A percentile compares a stretch with the other conserved stretches of the same genome.
Evolutionary conservation across 2,888 invertebrate genomes (phyloP).

Genomic region (Cheilosia soror): DNA sequence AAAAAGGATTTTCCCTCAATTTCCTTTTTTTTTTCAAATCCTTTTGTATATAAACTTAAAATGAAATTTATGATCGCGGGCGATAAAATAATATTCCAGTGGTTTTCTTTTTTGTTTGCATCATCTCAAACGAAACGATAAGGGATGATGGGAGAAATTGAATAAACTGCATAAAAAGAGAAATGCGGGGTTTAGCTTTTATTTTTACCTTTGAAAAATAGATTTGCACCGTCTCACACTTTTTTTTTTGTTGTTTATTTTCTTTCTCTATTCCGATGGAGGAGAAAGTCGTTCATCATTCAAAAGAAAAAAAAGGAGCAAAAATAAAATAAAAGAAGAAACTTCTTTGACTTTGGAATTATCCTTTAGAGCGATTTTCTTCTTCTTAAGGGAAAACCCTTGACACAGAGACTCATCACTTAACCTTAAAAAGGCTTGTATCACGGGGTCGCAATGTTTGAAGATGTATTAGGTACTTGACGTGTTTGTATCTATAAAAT

Average conservation of each 20-base stretch:
- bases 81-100: constrained; percentile 52
- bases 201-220: constrained; percentile 30
- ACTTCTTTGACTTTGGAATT: constrained; percentile 47
- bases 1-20: constrained; percentile 41
- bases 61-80: constrained; percentile 63
- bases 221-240: constrained; percentile 10
- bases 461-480: neutral
- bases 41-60: constrained; percentile 62
- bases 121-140: constrained; percentile 33
- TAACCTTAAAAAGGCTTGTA: constrained; percentile 5
- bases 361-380: constrained; percentile 20
- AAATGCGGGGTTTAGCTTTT: constrained; percentile 22
- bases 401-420: constrained; percentile 50
- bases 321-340: constrained; percentile 7
- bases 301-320: constrained; percentile 21
- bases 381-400: constrained; percentile 47
- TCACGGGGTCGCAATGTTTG: neutral
- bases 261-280: neutral
- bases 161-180: constrained; percentile 25
- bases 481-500: neutral
- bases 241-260: neutral
- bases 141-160: neutral
- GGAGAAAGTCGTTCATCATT: constrained; percentile 56
- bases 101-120: constrained; percentile 24
- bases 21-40: constrained; percentile 20